Base-by-base conservation (phyloP, 2,797 vertebrate species). In the Gallinago solitaria region DNA sequence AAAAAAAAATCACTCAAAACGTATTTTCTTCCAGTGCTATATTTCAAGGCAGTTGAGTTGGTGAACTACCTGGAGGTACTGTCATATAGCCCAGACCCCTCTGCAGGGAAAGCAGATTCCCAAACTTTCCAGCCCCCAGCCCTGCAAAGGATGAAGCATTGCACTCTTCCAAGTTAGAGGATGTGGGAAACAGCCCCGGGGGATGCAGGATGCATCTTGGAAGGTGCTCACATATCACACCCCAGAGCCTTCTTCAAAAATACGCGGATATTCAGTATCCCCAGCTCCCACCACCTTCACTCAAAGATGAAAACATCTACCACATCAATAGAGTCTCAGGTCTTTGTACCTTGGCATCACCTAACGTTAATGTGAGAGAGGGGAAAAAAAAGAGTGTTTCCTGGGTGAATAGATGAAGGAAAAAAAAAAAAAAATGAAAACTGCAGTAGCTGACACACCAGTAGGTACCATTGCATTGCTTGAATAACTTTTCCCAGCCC, bases 1-100 rank as follows among this genome's bases (percentile, higher is more conserved):
- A 43, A 43, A 39, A 39, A 94, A 97, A 97, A 97, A 95, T 65
- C 79, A 71, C 86, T 97, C 65, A n/a, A 78, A 92, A 63, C 6
- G 1, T 56, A 35, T 76, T 96, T 94, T 43, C 12, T 95, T 95
- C 87, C 88, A 94, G 67, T 30, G 63, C n/a, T 95, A 88, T 79
- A 60, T 81, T 91, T 93, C 59, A 71, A 83, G 61, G 61, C 73
- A 77, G 30, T 9, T 90, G 60, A 69, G 60, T 8, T 51, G 35
- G 53, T 92, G 80, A 94, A 61, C 59, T 79, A 11, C 56, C 20
- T 25, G 39, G 47, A 20, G 67, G 54, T 37, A 50, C 45, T 5
- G 27, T 12, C 67, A 8, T 30, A 6, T 6, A 57, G 19, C 33
- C 91, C 70, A 47, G 69, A 69, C 6, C 25, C 35, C 0, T 0